Conservation (phyloP, 2,888 invertebrate genomes). For the Rotaria sp. region DNA sequence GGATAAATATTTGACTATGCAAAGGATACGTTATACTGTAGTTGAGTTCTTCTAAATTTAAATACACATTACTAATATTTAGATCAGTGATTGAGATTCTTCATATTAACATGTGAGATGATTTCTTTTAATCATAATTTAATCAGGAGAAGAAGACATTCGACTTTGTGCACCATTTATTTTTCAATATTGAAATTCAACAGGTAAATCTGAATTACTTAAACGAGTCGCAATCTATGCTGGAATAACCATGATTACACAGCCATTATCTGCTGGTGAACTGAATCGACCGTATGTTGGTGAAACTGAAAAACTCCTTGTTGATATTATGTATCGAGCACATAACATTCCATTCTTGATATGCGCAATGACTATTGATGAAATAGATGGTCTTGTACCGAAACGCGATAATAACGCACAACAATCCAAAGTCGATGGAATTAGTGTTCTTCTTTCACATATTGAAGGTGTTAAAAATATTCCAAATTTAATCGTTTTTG, state of each 20-base stretch:
- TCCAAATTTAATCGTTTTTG: background rate
- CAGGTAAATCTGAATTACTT: constrained; percentile 16
- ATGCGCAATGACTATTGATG: constrained; percentile 4
- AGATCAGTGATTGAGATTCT: too few relatives aligned
- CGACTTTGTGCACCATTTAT: too few relatives aligned
- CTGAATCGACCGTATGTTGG: constrained; percentile 1
- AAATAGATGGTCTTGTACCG: constrained; percentile 24
- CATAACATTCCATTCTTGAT: background rate
- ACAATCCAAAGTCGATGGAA: constrained; percentile 5
- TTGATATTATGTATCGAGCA: constrained; percentile 4
- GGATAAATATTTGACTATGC: too few relatives aligned
- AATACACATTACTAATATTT: too few relatives aligned
- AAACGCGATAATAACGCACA: constrained; percentile 19
- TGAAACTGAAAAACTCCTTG: constrained; percentile 26
- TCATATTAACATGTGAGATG: too few relatives aligned
- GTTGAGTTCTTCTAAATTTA: too few relatives aligned
- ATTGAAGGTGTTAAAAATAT: constrained; percentile 20
- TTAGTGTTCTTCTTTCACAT: background rate
- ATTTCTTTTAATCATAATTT: too few relatives aligned
- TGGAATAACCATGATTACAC: background rate
- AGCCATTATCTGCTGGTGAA: constrained; percentile 26
- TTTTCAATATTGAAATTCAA: too few relatives aligned
- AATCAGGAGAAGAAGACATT: too few relatives aligned
- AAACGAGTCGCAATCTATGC: background rate
- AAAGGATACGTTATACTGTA: too few relatives aligned